Base-by-base conservation (phyloP, 1,140 invertebrate genomes). In the Drosophila gunungcola region DNA sequence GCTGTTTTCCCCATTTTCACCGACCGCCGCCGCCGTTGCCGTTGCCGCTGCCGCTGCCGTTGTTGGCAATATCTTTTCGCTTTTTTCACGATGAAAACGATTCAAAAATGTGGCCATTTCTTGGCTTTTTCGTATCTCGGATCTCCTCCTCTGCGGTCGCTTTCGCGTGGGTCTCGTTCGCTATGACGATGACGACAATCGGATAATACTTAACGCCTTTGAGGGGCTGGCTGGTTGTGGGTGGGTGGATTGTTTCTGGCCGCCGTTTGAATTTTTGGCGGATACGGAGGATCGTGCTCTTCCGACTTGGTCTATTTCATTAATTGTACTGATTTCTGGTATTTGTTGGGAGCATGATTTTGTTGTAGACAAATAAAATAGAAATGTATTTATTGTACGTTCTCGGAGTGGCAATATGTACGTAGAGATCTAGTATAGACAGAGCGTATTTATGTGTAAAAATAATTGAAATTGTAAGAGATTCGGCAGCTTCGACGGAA, bases 51-150 rank as follows among this genome's bases (percentile, higher is more conserved):
- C 5, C 6, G 48, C 13, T 68, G 84, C 16, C 16, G 16, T 1
- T 13, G 48, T 32, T 68, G 84, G 70, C 53, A 86, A 60, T 69
- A 86, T 89, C 78, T 91, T 91, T 86, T 91, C 90, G 79, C 90
- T 91, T 78, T 91, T 91, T 52, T 91, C 90, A 53, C 90, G 90
- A 82, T 91, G 90, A 82, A 91, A 91, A 68, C 90, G 90, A 91
- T 91, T 91, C 43, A 91, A 64, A 90, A 91, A 91, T 85, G 90
- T 90, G 54, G 90, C 86, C 90, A 91, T 72, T 48, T 65, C 58
- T 84, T 55, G 5, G 25, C 16, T 36, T 29, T 25, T 39, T 64
- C 68, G 52, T 21, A 65, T 65, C 25, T 68, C 32, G 46, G 53
- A 25, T 27, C 38, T 48, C 41, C 48, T 25, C 68, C 69, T 73